Evolutionary conservation across 1,140 invertebrate species (phyloP).

Genomic region (Tachypleus tridentatus): DNA sequence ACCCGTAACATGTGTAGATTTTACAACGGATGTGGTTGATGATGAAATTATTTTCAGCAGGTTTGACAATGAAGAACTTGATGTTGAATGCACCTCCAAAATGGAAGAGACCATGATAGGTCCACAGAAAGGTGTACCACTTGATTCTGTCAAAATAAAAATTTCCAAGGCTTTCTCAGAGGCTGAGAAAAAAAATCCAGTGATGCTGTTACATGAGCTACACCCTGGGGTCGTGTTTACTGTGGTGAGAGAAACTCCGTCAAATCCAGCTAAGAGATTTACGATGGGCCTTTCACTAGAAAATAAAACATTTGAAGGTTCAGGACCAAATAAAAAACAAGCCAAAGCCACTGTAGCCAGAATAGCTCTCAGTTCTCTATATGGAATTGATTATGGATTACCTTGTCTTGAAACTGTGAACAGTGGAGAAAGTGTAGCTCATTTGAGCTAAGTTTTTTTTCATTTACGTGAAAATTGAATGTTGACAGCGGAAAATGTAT

Average conservation of each 20-base stretch:
- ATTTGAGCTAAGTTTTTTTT: too few species aligned
- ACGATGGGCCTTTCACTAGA: slow-evolving; percentile 66
- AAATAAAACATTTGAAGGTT: slow-evolving; percentile 58
- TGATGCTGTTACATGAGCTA: slow-evolving; percentile 76
- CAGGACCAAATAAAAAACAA: slow-evolving; percentile 73
- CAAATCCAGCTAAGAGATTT: slow-evolving; percentile 55
- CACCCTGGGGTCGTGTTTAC: slow-evolving; percentile 63
- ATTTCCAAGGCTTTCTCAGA: slow-evolving; percentile 9
- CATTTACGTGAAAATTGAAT: too few species aligned
- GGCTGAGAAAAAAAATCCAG: slow-evolving; percentile 59
- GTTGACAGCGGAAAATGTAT: too few species aligned
- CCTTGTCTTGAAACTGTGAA: too few species aligned
- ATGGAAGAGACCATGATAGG: not conserved
- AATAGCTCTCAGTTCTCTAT: slow-evolving; percentile 50
- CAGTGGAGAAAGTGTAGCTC: too few species aligned
- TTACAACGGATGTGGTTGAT: slow-evolving; percentile 56
- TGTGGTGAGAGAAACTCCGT: slow-evolving; percentile 55
- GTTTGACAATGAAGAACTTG: slow-evolving; percentile 30
- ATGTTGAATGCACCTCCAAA: slow-evolving; percentile 23
- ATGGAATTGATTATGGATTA: too few species aligned
- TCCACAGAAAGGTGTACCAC: slow-evolving; percentile 10
- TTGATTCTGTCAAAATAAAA: not conserved
- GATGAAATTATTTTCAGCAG: slow-evolving; percentile 36
- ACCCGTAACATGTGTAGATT: slow-evolving; percentile 41
- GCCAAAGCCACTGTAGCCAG: slow-evolving; percentile 77